phyloP scores from a whole-genome alignment of 2,797 vertebrate species.

The Borostomias antarcticus region DNA sequence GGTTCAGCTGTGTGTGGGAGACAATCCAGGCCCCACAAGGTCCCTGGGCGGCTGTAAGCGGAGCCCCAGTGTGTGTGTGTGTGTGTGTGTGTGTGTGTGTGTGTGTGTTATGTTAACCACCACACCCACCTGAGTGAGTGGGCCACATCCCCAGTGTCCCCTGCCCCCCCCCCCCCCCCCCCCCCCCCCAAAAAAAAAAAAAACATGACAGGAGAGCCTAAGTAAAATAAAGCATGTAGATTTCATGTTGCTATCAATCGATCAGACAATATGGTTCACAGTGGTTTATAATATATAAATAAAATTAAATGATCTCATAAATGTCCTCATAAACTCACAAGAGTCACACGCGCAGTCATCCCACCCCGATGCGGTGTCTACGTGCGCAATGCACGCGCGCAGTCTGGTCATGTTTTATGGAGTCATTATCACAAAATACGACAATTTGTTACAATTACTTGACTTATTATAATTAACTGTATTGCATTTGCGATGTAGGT shows the following conservation, averaged over 20 bases:
- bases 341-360: not conserved
- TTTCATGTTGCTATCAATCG: no score
- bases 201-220: no score
- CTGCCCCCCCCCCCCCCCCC: no score
- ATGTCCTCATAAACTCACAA: not conserved
- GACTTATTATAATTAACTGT: not conserved
- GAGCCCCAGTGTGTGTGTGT: conserved; percentile 26
- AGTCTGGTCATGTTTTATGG: no score
- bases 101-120: conserved; percentile 18
- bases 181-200: no score
- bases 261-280: not conserved
- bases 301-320: not conserved
- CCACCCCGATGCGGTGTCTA: no score
- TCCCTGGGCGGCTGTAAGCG: not conserved
- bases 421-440: not conserved
- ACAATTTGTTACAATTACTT: no score
- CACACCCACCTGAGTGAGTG: conserved; percentile 51
- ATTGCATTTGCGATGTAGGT: not conserved
- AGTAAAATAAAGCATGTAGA: not conserved
- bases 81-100: not conserved
- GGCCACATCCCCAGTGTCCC: conserved; percentile 19
- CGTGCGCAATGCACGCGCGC: no score
- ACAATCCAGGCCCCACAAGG: conserved; percentile 7
- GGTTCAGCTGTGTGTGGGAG: conserved; percentile 11
- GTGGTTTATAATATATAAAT: not conserved